Base-by-base conservation (phyloP, 2,888 invertebrate species). In the Onchidella celtica region DNA sequence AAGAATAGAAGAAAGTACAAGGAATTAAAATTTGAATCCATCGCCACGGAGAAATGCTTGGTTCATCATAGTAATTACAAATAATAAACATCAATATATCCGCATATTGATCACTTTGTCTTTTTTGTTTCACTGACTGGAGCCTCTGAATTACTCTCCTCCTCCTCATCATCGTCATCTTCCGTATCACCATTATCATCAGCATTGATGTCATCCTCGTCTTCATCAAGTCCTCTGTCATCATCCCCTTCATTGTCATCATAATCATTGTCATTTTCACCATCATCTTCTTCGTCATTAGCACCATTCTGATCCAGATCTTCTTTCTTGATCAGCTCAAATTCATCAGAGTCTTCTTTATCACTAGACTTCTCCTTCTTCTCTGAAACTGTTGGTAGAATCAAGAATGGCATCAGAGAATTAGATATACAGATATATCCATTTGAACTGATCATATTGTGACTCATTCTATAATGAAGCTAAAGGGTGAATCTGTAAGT, bases 281-380 rank as follows among this genome's bases (percentile, higher is more conserved):
- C 70, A 36, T 57, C 40, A 2, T 68, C 79, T 17, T 77, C 17
- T 55, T 70, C 82, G 14, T 63, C 80, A 27, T 68, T 79, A 47
- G 21, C 77, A 27, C 63, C 76, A n/a, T 73, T 81, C 11, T 84
- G 83, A 70, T 84, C 84, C 77, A 86, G 81, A 36, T 87, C 86
- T 29, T 77, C 79, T 63, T 72, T 74, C 38, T 84, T 82, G 24
- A 85, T 80, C 36, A 85, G 75, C 69, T 85, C 85, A 82, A 84
- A 85, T 69, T 82, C 85, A 74, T 85, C 83, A 9, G 85, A 81
- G 17, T 85, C 85, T n/a, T 85, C 85, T 36, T 68, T 82, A 55
- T 85, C 85, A 29, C 82, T 85, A 3, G 79, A 69, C 69, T 85
- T 85, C n/a, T 84, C 79, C 40, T 83, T 83, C 66, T 75, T 70